Base-by-base conservation (phyloP, 92 coral and sea anemone species). In the Virgularia gustaviana region DNA sequence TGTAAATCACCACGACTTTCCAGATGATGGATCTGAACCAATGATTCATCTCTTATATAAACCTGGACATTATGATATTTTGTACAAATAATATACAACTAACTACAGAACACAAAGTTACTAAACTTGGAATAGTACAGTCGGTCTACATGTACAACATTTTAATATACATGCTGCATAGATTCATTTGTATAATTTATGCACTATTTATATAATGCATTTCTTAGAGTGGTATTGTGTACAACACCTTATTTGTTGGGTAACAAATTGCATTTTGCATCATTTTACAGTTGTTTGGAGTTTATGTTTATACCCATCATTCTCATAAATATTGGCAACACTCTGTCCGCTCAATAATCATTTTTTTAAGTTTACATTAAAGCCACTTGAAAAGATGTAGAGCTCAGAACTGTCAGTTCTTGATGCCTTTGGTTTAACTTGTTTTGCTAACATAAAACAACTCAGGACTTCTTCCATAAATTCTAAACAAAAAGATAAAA, bases 1-100 rank as follows among this genome's bases (percentile, higher is more conserved):
- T 84, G 96, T 92, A 81, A 92, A 89, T 67, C 98, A 89, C 51
- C 98, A 92, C 37, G 98, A 92, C 58, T 92, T 92, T 47, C 98
- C 98, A 6, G 98, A 92, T 36, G 92, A 92, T 63, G 94, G 96
- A 22, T 73, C 82, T 13, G 83, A 64, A 52, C 96, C 94, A 10
- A 70, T 70, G 39, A 87, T 92, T n/a, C 29, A 65, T 45, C 78
- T 92, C 51, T 66, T 92, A 22, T 92, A 92, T 70, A 84, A 85
- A 78, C 98, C 98, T 22, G 98, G 98, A 52, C 98, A 92, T 73
- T 92, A 92, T 51, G 98, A 92, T 57, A 78, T 92, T 37, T 70
- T 92, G 75, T 92, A 92, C 62, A 83, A 68, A 45, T 43, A 45
- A 30, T n/a, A n/a, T n/a, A n/a, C n/a, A n/a, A n/a, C n/a, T n/a